phyloP scores from a whole-genome alignment of 2,113 vertebrate genomes.

The Origma solitaria region DNA sequence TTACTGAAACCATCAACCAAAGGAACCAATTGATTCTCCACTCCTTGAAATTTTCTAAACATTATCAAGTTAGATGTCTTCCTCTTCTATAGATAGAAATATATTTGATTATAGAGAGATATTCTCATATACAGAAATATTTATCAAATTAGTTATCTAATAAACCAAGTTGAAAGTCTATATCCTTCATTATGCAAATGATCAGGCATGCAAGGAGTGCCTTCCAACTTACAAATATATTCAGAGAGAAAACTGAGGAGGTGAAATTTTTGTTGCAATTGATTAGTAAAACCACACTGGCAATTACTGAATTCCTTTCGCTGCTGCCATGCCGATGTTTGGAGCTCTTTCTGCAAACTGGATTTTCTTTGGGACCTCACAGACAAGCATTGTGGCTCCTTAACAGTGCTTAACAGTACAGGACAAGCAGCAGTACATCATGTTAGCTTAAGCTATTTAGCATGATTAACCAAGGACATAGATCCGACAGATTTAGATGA shows the following conservation, averaged over 20 bases:
- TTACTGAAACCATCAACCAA: background rate
- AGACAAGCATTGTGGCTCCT: background rate
- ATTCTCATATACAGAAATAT: background rate
- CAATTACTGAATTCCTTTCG: background rate
- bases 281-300: background rate
- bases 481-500: constrained; percentile 5
- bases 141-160: background rate
- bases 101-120: background rate
- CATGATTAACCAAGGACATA: background rate
- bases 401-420: background rate
- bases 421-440: background rate
- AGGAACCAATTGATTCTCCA: background rate
- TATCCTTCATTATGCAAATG: background rate
- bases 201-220: background rate
- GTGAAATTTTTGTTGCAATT: background rate
- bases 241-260: background rate
- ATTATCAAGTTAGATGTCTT: background rate
- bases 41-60: background rate
- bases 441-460: background rate
- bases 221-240: background rate
- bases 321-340: background rate
- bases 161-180: background rate
- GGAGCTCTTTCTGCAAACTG: background rate
- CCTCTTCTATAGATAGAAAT: background rate
- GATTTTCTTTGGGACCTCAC: background rate